These are phyloP conservation scores for Dicranocentrus wangi DNA, from an alignment of 2,888 invertebrate species.

Conservation along the genomic window DNA sequence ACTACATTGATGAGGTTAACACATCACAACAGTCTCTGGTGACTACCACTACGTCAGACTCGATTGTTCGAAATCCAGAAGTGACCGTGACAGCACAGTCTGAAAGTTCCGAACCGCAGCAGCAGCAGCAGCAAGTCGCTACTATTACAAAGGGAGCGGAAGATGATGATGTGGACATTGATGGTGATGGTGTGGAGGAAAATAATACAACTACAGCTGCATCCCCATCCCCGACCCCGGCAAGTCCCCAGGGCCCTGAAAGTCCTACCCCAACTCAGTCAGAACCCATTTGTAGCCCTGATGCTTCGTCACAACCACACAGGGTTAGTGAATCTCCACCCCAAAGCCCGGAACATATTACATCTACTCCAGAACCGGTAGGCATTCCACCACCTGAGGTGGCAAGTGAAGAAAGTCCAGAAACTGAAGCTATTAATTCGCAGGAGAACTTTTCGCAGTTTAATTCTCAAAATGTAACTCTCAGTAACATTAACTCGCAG, in stretches of 20 bases:
- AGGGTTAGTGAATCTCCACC: constrained; percentile 29
- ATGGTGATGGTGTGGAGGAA: constrained; percentile 21
- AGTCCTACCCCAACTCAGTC: constrained; percentile 6
- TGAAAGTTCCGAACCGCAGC: not conserved
- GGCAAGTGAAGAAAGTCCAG: not conserved
- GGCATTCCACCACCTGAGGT: not conserved
- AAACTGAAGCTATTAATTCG: constrained; percentile 38
- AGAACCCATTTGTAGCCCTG: constrained; percentile 12
- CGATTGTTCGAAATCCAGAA: not conserved
- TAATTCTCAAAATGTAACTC: constrained; percentile 17
- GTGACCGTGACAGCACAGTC: not conserved
- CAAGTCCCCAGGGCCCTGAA: constrained; percentile 28
- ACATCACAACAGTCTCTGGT: constrained; percentile 11
- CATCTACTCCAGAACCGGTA: not conserved
- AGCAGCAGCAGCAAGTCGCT: not conserved
- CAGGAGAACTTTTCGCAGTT: constrained; percentile 50
- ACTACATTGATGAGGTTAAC: constrained; percentile 8
- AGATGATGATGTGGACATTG: constrained; percentile 36
- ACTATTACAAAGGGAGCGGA: constrained; percentile 3
- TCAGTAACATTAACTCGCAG: constrained; percentile 38
- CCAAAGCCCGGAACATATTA: constrained; percentile 26
- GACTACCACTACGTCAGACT: constrained; percentile 9
- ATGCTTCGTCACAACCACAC: constrained; percentile 8
- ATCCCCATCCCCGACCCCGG: not conserved
- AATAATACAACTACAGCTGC: not conserved